phyloP scores from a whole-genome alignment of 2,888 invertebrate genomes.

The Diarsia mendica region DNA sequence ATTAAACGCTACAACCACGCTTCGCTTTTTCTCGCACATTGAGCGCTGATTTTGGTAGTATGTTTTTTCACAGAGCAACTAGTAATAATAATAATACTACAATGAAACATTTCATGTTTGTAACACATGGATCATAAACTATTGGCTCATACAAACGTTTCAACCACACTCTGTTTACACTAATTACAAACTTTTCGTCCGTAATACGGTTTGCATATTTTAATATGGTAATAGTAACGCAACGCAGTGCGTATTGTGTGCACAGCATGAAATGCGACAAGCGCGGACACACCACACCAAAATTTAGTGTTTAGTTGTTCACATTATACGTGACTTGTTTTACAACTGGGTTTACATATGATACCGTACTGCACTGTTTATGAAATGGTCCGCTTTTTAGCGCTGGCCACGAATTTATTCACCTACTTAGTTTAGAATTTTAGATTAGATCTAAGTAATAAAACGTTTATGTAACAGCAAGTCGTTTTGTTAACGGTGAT shows the following conservation, averaged over 20 bases:
- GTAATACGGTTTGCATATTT: slow-evolving; percentile 60
- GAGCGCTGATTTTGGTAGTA: slow-evolving; percentile 2
- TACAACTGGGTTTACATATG: slow-evolving; percentile 45
- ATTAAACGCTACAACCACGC: slow-evolving; percentile 38
- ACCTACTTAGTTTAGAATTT: background rate
- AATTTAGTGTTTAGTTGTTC: slow-evolving; percentile 52
- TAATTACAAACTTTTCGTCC: slow-evolving; percentile 55
- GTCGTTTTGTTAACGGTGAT: background rate
- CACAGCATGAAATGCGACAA: slow-evolving; percentile 49
- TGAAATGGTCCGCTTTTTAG: slow-evolving; percentile 41
- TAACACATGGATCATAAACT: slow-evolving; percentile 12
- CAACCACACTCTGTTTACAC: slow-evolving; percentile 35
- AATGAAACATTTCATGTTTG: slow-evolving; percentile 6
- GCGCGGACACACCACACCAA: slow-evolving; percentile 44
- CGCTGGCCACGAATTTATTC: slow-evolving; percentile 9
- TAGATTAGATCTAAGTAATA: slow-evolving; percentile 8
- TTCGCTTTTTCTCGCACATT: slow-evolving; percentile 6
- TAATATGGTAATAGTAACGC: slow-evolving; percentile 55
- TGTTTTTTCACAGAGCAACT: slow-evolving; percentile 9
- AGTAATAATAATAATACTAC: background rate
- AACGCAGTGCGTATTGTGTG: slow-evolving; percentile 58
- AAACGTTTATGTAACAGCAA: background rate
- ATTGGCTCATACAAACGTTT: slow-evolving; percentile 25
- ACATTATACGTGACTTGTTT: slow-evolving; percentile 51
- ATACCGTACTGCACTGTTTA: slow-evolving; percentile 20